Conservation (phyloP, 2,797 vertebrate species). For the Coregonus sp. region DNA sequence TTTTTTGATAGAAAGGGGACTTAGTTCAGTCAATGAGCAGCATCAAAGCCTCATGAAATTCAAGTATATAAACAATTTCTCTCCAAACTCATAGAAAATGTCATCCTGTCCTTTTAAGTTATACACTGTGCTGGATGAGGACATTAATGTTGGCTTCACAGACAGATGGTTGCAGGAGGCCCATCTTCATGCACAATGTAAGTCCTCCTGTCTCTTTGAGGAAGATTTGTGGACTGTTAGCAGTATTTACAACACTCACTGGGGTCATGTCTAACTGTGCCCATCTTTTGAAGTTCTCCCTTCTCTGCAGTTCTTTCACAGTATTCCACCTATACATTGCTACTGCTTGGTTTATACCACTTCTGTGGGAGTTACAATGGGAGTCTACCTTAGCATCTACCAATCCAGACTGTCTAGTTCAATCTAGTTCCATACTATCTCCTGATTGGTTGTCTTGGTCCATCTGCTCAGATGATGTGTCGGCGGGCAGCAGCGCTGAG, state of each 20-base stretch:
- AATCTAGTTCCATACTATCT: slow-evolving; percentile 13
- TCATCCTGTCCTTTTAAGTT: background rate
- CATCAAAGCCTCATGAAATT: background rate
- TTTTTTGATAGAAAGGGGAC: slow-evolving; percentile 1
- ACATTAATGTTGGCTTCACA: background rate
- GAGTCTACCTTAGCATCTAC: background rate
- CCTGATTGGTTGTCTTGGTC: background rate
- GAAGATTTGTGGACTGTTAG: background rate
- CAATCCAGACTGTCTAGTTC: background rate
- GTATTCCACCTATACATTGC: background rate
- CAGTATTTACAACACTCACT: background rate
- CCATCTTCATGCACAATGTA: background rate
- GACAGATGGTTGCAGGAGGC: background rate
- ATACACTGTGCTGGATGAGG: background rate
- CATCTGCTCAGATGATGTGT: slow-evolving; percentile 70
- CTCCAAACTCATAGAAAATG: background rate
- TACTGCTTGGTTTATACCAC: background rate
- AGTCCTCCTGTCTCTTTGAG: background rate
- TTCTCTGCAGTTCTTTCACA: background rate
- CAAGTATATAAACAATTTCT: background rate
- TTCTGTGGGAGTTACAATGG: too few species aligned
- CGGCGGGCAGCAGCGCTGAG: slow-evolving; percentile 69
- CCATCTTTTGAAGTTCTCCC: background rate
- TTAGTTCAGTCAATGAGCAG: background rate
- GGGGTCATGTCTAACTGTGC: background rate